phyloP scores from a whole-genome alignment of 1,140 invertebrate genomes.

The Orussus abietinus region DNA sequence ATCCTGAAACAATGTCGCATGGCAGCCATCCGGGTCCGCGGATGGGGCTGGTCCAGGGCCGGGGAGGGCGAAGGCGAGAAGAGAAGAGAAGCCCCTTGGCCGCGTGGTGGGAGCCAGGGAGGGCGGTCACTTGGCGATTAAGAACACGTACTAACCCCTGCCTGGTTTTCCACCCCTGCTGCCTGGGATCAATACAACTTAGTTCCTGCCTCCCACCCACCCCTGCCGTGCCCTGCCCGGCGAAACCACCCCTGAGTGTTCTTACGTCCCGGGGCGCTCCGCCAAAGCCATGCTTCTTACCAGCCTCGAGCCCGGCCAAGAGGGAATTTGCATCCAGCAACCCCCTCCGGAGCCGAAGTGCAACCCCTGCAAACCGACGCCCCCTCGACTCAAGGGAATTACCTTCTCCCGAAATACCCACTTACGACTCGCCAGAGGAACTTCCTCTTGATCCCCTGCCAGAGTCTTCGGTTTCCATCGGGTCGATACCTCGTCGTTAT shows the following conservation, averaged over 20 bases:
- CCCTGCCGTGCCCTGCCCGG: conserved; percentile 34
- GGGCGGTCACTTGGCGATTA: conserved; percentile 56
- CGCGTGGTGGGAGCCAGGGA: conserved; percentile 30
- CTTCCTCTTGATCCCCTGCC: no score
- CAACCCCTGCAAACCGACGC: no score
- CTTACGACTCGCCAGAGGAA: no score
- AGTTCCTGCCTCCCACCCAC: conserved; percentile 40
- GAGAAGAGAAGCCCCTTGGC: conserved; percentile 2
- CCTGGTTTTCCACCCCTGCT: conserved; percentile 50
- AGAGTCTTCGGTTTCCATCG: no score
- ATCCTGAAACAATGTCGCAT: conserved; percentile 45
- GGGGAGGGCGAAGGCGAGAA: conserved; percentile 15
- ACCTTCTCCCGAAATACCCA: no score
- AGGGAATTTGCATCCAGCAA: no score
- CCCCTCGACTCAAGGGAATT: no score
- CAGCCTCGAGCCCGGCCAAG: no score
- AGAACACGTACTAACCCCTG: conserved; percentile 56
- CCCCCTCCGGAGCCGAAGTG: no score
- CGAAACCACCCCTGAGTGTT: conserved; percentile 39
- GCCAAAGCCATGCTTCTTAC: conserved; percentile 47
- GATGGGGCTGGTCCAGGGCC: no score
- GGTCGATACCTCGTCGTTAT: no score
- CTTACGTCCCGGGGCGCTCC: conserved; percentile 50
- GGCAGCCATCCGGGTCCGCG: conserved; percentile 34
- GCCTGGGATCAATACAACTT: conserved; percentile 56